Conservation (phyloP, 1,140 invertebrate genomes). For the Drosophila mayri region DNA sequence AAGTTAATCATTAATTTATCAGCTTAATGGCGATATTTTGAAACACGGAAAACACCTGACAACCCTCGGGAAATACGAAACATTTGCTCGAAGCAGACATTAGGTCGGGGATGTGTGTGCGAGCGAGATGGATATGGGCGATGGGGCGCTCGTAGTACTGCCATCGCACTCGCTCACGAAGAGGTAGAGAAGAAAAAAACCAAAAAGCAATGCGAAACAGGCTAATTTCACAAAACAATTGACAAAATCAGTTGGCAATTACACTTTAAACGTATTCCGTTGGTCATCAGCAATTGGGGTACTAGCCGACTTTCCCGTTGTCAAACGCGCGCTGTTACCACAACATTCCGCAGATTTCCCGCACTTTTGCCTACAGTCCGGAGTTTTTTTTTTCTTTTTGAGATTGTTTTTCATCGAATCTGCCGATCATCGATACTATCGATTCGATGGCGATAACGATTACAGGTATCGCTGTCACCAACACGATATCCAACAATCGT, state of each 20-base stretch:
- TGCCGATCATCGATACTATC: neutral
- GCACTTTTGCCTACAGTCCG: conserved; percentile 41
- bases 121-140: conserved; percentile 46
- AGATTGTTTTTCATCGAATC: conserved; percentile 8
- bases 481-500: conserved; percentile 20
- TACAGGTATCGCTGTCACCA: neutral
- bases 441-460: neutral
- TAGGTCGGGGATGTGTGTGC: conserved; percentile 56
- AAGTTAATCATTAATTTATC: no score
- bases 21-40: neutral
- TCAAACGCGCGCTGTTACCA: conserved; percentile 16
- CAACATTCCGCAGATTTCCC: conserved; percentile 48
- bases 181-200: conserved; percentile 79
- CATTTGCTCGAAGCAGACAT: conserved; percentile 70
- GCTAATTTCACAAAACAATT: conserved; percentile 64
- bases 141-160: conserved; percentile 24
- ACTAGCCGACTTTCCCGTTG: conserved; percentile 16
- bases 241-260: conserved; percentile 45
- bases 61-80: conserved; percentile 39
- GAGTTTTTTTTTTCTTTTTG: conserved; percentile 18
- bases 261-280: conserved; percentile 12
- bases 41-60: conserved; percentile 1
- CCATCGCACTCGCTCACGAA: conserved; percentile 66
- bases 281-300: neutral
- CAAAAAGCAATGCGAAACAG: conserved; percentile 69